These are phyloP conservation scores for Chiridota heheva DNA, from an alignment of 35 echinoderm and acorn worm species.

Conservation along the genomic window DNA sequence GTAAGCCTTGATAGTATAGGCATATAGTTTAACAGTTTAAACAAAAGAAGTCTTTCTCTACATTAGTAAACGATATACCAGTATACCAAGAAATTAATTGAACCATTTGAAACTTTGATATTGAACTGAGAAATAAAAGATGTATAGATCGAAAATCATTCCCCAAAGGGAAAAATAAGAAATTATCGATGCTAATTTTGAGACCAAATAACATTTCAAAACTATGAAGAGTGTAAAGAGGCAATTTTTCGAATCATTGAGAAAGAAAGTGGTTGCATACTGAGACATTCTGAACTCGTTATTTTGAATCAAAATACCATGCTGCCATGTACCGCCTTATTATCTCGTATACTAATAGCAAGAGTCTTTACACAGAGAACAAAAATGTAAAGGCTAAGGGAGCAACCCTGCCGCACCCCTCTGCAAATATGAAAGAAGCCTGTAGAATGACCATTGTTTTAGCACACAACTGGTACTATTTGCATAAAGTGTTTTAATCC, in stretches of 20 bases:
- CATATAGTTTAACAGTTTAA: no score
- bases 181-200: slow-evolving; percentile 19
- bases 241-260: neutral
- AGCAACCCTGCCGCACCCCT: slow-evolving; percentile 14
- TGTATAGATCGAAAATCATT: no score
- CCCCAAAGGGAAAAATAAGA: neutral
- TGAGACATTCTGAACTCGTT: slow-evolving; percentile 13
- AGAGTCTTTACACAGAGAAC: slow-evolving; percentile 6
- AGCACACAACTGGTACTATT: slow-evolving; percentile 7
- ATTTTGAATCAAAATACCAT: neutral
- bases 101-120: no score
- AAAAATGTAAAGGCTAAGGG: slow-evolving; percentile 1
- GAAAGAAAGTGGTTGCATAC: slow-evolving; percentile 15
- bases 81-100: no score
- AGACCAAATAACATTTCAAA: neutral
- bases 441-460: neutral
- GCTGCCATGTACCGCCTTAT: neutral
- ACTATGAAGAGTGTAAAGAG: neutral
- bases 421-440: slow-evolving; percentile 15
- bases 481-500: neutral
- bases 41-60: no score
- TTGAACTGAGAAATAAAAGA: no score
- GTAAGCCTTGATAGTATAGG: no score
- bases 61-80: no score
- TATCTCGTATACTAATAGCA: neutral